Conservation (phyloP, 37 sponge, comb jelly and placozoan species). For the Halichondria panicea region DNA sequence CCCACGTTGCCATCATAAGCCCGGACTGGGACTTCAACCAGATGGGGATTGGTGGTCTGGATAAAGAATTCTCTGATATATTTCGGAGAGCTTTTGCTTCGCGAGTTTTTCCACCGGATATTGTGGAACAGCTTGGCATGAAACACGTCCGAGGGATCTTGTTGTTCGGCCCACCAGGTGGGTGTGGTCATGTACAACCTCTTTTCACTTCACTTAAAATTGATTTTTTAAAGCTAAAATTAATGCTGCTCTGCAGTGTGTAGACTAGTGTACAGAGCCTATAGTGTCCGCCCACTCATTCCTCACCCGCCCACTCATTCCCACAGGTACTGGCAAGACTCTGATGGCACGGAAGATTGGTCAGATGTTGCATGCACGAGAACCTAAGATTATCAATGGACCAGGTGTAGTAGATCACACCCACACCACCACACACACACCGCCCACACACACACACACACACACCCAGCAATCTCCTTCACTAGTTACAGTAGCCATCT, state of each 20-base stretch:
- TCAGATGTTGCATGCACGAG: slow-evolving; percentile 95
- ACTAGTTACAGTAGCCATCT: too few relatives aligned
- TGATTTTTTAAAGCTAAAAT: neutral
- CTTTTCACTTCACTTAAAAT: neutral
- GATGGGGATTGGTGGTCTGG: slow-evolving; percentile 98
- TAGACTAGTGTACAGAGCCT: neutral
- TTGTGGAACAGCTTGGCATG: slow-evolving; percentile 88
- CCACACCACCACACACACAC: too few relatives aligned
- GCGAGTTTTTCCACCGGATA: slow-evolving; percentile 94
- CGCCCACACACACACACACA: too few relatives aligned
- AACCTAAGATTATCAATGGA: slow-evolving; percentile 95
- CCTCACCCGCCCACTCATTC: neutral
- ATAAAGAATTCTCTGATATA: slow-evolving; percentile 94
- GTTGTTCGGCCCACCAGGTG: slow-evolving; percentile 91
- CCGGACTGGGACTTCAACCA: slow-evolving; percentile 96
- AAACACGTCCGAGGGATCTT: slow-evolving; percentile 96
- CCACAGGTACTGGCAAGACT: slow-evolving; percentile 95
- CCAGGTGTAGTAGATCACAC: slow-evolving; percentile 51
- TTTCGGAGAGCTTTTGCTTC: slow-evolving; percentile 99
- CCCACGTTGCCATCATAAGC: slow-evolving; percentile 78
- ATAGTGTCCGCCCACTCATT: too few relatives aligned
- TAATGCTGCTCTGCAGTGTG: neutral
- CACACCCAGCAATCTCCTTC: neutral
- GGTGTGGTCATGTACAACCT: neutral
- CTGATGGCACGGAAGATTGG: slow-evolving; percentile 99